A percentile compares a stretch with the other conserved stretches of the same genome.
Evolutionary conservation across 2,113 vertebrate species (phyloP).

Genomic region (Syngnathus scovelli): DNA sequence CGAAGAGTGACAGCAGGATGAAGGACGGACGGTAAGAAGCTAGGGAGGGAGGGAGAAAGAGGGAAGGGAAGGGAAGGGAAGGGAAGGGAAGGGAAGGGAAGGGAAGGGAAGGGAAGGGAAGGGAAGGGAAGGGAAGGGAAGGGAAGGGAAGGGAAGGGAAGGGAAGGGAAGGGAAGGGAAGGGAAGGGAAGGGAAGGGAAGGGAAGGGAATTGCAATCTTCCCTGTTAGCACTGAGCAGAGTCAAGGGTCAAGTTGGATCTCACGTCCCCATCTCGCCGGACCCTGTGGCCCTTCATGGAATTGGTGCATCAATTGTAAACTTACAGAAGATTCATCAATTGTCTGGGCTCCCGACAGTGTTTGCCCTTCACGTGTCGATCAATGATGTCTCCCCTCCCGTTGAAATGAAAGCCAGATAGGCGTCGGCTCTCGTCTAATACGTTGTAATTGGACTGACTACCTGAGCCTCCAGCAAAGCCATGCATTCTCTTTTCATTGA

Average conservation of each 20-base stretch:
- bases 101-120: neutral
- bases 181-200: too few species aligned
- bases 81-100: neutral
- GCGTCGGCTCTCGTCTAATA: conserved; percentile 33
- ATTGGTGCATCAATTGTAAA: conserved; percentile 29
- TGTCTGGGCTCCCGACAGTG: conserved; percentile 39
- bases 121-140: too few species aligned
- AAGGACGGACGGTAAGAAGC: conserved; percentile 15
- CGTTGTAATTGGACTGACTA: conserved; percentile 69
- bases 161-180: too few species aligned
- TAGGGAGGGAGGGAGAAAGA: neutral
- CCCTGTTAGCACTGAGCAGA: neutral
- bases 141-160: too few species aligned
- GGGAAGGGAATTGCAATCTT: too few species aligned
- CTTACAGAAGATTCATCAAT: conserved; percentile 9
- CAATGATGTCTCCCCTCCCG: conserved; percentile 28
- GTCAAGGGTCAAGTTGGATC: neutral
- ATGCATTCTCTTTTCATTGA: conserved; percentile 50
- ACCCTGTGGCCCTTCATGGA: conserved; percentile 7
- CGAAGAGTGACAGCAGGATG: conserved; percentile 30
- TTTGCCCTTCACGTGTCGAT: conserved; percentile 57
- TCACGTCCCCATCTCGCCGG: too few species aligned
- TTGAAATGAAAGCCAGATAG: conserved; percentile 51
- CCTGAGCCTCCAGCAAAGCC: conserved; percentile 58
- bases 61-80: too few species aligned